Evolutionary conservation across 2,797 vertebrate genomes (phyloP).

Genomic region (Triplophysa bombifrons): DNA sequence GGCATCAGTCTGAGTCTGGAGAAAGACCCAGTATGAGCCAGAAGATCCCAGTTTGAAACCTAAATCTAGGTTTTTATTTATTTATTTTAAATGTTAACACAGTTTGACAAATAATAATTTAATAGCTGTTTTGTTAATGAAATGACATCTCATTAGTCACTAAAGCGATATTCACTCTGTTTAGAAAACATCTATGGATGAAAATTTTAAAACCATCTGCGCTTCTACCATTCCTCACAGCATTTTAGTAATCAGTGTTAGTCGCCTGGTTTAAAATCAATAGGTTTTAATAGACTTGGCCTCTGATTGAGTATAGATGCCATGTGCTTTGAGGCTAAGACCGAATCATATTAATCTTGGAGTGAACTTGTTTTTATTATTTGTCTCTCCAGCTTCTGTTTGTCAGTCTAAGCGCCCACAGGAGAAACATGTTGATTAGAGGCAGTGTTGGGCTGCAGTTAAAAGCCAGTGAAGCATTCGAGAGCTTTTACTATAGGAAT

Average conservation of each 20-base stretch:
- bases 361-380: slow-evolving; percentile 73
- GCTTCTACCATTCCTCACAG: neutral
- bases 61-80: no score
- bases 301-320: slow-evolving; percentile 71
- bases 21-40: no score
- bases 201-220: neutral
- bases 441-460: slow-evolving; percentile 29
- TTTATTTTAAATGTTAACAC: no score
- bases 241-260: neutral
- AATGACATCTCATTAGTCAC: no score
- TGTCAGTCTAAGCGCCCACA: slow-evolving; percentile 45
- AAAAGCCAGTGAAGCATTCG: slow-evolving; percentile 30
- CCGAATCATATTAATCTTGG: slow-evolving; percentile 73
- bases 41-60: no score
- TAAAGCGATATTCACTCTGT: no score
- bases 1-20: no score
- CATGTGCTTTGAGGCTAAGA: slow-evolving; percentile 64
- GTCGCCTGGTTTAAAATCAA: slow-evolving; percentile 67
- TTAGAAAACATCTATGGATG: no score
- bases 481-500: slow-evolving; percentile 31
- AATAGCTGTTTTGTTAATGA: no score
- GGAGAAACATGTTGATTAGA: slow-evolving; percentile 52
- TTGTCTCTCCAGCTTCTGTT: slow-evolving; percentile 51
- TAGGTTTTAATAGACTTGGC: slow-evolving; percentile 76
- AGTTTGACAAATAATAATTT: no score